Percentiles rank a stretch among this genome's conserved stretches.
phyloP scores from a whole-genome alignment of 1,140 invertebrate genomes.

The Drosophila tani region DNA sequence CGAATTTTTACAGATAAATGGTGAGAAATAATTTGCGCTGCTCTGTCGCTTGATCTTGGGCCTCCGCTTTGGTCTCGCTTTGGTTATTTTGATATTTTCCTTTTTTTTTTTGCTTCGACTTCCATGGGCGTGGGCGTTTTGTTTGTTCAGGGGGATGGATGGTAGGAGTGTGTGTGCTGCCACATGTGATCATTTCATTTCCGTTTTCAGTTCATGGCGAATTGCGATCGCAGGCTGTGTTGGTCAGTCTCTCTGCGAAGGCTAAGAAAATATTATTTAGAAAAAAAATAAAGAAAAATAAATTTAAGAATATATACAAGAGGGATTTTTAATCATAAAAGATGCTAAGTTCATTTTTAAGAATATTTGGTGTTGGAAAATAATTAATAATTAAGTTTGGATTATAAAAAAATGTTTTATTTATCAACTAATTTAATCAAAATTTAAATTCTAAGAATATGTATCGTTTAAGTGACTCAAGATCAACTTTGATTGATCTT shows the following conservation, averaged over 20 bases:
- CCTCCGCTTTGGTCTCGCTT: constrained; percentile 18
- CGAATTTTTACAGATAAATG: constrained; percentile 84
- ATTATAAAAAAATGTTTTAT: not conserved
- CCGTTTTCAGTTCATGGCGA: constrained; percentile 45
- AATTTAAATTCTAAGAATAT: no score
- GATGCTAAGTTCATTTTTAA: no score
- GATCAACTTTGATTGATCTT: constrained; percentile 21
- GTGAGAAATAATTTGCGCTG: constrained; percentile 83
- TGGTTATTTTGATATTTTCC: not conserved
- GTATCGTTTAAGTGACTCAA: not conserved
- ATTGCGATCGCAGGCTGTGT: constrained; percentile 8
- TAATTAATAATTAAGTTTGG: no score
- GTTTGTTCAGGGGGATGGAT: constrained; percentile 52
- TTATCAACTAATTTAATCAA: not conserved
- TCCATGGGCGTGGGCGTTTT: constrained; percentile 67
- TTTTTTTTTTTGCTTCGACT: not conserved
- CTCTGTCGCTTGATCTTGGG: constrained; percentile 54
- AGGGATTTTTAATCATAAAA: no score
- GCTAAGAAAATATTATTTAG: not conserved
- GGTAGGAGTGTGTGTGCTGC: constrained; percentile 25
- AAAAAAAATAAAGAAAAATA: not conserved
- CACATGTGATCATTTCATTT: constrained; percentile 70
- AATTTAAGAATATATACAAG: not conserved
- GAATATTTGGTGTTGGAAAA: no score
- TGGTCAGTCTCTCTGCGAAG: not conserved